Percentiles rank a stretch among this genome's conserved stretches.
phyloP scores from a whole-genome alignment of 2,797 vertebrate species.

The Tolypeutes matacus region DNA sequence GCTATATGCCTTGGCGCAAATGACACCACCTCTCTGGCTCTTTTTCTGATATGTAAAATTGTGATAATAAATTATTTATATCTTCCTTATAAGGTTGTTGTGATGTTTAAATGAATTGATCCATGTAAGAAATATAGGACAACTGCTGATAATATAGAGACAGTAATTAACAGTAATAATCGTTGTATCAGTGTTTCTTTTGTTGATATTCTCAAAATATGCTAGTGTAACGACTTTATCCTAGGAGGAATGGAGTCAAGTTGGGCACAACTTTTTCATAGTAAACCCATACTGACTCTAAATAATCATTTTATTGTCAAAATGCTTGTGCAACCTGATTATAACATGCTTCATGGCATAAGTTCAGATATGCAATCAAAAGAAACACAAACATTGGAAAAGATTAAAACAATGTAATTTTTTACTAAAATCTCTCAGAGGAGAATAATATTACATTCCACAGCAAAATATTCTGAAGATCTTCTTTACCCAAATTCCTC shows the following conservation, averaged over 20 bases:
- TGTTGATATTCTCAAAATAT: background rate
- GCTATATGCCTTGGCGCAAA: background rate
- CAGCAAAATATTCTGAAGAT: background rate
- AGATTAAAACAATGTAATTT: background rate
- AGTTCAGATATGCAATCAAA: constrained; percentile 7
- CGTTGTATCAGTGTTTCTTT: background rate
- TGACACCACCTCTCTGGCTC: background rate
- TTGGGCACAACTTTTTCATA: background rate
- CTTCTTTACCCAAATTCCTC: background rate
- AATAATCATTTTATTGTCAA: constrained; percentile 19
- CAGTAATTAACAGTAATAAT: background rate
- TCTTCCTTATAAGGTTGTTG: background rate
- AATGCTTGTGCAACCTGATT: background rate
- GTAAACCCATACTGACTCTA: background rate
- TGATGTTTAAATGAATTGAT: background rate
- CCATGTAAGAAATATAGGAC: background rate
- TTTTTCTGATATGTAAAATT: background rate
- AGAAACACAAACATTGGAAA: constrained; percentile 28
- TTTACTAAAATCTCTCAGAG: background rate
- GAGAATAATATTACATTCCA: background rate
- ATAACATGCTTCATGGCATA: background rate
- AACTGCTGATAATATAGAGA: background rate
- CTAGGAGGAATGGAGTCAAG: background rate
- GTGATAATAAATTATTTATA: background rate
- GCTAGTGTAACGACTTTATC: background rate